phyloP scores from a whole-genome alignment of 1,140 invertebrate genomes.

The Formica exsecta region DNA sequence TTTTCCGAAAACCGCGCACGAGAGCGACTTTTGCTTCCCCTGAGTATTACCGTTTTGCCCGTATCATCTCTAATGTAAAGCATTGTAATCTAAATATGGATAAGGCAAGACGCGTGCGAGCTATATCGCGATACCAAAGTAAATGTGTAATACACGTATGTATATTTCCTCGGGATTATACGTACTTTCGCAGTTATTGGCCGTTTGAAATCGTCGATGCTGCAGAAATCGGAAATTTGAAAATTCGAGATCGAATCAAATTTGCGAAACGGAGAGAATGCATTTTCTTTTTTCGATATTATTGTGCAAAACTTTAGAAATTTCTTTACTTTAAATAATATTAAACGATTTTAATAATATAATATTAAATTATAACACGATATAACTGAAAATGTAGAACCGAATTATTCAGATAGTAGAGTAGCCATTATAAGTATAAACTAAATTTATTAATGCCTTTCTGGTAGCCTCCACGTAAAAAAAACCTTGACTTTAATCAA shows the following conservation, averaged over 20 bases:
- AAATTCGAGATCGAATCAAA: not conserved
- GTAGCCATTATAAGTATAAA: not conserved
- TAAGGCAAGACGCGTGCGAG: conserved; percentile 19
- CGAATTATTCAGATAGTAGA: not conserved
- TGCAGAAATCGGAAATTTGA: not conserved
- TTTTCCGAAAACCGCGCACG: conserved; percentile 55
- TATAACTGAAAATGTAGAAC: not conserved
- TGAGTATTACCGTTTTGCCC: conserved; percentile 20
- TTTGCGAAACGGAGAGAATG: conserved; percentile 20
- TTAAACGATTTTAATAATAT: not conserved
- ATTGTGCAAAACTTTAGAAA: not conserved
- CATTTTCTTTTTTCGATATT: not conserved
- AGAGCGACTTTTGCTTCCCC: conserved; percentile 16
- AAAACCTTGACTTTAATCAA: conserved; percentile 39
- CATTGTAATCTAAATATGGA: conserved; percentile 61
- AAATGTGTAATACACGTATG: conserved; percentile 28
- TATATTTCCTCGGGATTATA: not conserved
- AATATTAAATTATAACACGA: not conserved
- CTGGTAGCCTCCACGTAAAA: not conserved
- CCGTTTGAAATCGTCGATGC: conserved; percentile 2
- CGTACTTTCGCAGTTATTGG: not conserved
- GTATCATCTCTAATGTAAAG: conserved; percentile 45
- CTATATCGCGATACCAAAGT: conserved; percentile 20
- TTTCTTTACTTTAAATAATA: not conserved
- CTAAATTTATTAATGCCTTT: not conserved